Evolutionary conservation across 2,113 vertebrate species (phyloP).

Genomic region (Oncorhynchus clarkii): DNA sequence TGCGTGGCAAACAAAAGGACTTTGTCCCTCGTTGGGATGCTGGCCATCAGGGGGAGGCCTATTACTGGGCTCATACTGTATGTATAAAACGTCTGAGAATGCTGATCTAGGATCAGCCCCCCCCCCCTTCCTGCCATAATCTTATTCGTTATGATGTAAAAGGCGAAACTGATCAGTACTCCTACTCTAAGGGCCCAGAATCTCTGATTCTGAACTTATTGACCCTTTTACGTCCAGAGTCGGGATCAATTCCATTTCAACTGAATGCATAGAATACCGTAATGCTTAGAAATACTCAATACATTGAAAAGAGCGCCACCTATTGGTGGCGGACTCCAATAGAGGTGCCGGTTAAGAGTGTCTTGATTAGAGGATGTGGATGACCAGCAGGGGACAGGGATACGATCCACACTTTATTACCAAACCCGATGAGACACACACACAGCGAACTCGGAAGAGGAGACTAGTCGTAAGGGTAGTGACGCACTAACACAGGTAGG

Average conservation of each 20-base stretch:
- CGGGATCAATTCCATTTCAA: not conserved
- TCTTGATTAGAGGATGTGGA: not conserved
- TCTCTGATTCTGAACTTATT: slow-evolving; percentile 15
- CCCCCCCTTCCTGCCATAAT: no score
- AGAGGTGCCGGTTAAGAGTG: not conserved
- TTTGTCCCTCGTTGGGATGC: slow-evolving; percentile 64
- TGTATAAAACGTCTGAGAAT: not conserved
- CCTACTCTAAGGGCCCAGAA: no score
- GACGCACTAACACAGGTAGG: no score
- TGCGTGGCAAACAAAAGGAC: slow-evolving; percentile 61
- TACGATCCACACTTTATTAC: not conserved
- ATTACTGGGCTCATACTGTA: slow-evolving; percentile 22
- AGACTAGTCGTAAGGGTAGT: no score
- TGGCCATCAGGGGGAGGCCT: slow-evolving; percentile 37
- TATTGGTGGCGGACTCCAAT: no score
- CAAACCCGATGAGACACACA: not conserved
- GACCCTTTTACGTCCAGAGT: no score
- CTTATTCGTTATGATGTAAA: no score
- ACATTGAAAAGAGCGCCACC: not conserved
- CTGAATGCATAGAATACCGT: not conserved
- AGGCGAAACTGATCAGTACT: no score
- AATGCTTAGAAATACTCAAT: not conserved
- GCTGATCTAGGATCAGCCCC: not conserved
- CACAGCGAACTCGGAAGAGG: no score
- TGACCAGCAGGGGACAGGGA: not conserved